Evolutionary conservation across 2,888 invertebrate genomes (phyloP), one percentile per base, ranked within the genome.

Genomic region (Cosmorhoe ocellata): DNA sequence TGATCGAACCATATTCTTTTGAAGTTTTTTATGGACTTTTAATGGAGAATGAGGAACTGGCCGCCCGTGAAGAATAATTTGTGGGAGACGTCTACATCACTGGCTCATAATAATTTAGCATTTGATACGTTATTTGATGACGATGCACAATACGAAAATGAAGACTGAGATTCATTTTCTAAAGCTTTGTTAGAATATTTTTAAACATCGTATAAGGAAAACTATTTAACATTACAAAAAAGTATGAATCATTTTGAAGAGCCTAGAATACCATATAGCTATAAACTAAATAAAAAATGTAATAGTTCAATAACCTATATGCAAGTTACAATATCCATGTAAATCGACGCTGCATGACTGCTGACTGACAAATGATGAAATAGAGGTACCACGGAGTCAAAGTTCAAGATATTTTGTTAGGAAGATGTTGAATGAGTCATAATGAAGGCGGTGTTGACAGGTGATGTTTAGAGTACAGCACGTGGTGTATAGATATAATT

Each of bases 281-380:
- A n/a, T n/a, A 13, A 24, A 12, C 9, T 30, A 34, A 40, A 26
- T 47, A 33, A 34, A 34, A 51, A 24, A 30, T 14, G 30, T 31
- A 34, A 46, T 47, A 67, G 73, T 70, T 71, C 61, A 69, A 58
- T 64, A 69, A 73, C 71, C 51, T 66, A 38, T 22, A 36, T 36
- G 22, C 13, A 61, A 64, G 58, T 59, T 58, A 65, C 66, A 64
- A 64, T 67, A 70, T 73, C 71, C 67, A 70, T 71, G 70, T 74
- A 75, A 79, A 79, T 70, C 64, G 61, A 63, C 52, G 56, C 60
- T 59, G 64, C 64, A 69, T 63, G 70, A 69, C 63, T 60, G 64
- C 59, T 67, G 69, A 70, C 75, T 74, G 79, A 79, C 80, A 78
- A 77, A 79, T 76, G 73, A 79, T 69, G 71, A 76, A 76, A 65